Conservation (phyloP, 1,140 invertebrate species). For the Cydia amplana region DNA sequence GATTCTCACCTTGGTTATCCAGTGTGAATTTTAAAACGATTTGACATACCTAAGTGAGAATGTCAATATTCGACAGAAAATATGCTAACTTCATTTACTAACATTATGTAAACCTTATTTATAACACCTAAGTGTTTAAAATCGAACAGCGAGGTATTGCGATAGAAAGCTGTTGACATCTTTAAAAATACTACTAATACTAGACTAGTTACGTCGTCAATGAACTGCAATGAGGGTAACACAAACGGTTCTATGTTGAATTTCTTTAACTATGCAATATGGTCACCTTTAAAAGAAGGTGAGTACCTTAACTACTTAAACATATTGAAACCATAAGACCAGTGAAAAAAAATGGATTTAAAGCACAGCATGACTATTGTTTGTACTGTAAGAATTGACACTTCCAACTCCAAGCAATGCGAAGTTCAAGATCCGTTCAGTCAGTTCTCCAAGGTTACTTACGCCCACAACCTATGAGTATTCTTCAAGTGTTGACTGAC, state of each 20-base stretch:
- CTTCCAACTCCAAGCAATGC: background rate
- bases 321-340: no score
- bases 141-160: background rate
- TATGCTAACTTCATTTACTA: background rate
- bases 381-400: background rate
- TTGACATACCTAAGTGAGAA: background rate
- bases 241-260: no score
- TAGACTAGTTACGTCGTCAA: no score
- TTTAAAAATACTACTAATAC: no score
- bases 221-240: no score
- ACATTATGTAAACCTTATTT: background rate
- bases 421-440: background rate
- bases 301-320: no score
- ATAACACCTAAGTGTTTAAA: background rate
- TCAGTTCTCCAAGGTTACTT: slow-evolving; percentile 10
- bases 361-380: background rate
- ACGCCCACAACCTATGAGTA: slow-evolving; percentile 22
- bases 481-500: slow-evolving; percentile 4
- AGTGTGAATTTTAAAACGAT: background rate
- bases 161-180: no score
- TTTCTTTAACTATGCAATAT: no score
- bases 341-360: no score
- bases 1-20: slow-evolving; percentile 6
- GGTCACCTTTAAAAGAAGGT: no score
- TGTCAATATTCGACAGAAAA: background rate